Evolutionary conservation across 2,113 vertebrate genomes (phyloP).

Genomic region (Canis aureus): DNA sequence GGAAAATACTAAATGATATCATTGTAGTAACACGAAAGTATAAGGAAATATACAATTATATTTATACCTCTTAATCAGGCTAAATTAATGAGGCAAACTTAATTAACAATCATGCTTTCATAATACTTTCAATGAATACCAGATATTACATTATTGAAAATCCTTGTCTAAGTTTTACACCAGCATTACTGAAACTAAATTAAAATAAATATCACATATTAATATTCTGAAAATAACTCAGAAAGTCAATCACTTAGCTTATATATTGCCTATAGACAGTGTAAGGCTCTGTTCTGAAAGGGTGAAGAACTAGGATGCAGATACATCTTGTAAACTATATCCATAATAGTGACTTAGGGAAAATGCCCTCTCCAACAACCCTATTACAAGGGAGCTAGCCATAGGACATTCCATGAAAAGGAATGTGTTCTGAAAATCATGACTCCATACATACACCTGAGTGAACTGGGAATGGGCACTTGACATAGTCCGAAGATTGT

Average conservation of each 20-base stretch:
- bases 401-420: background rate
- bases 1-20: conserved; percentile 38
- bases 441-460: background rate
- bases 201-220: conserved; percentile 47
- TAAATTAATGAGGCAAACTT: conserved; percentile 48
- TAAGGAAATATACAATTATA: conserved; percentile 55
- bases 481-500: background rate
- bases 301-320: conserved; percentile 28
- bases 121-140: conserved; percentile 23
- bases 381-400: background rate
- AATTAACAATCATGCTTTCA: conserved; percentile 43
- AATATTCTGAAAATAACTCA: conserved; percentile 51
- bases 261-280: background rate
- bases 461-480: background rate
- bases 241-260: conserved; percentile 15
- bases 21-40: background rate
- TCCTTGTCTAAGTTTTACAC: conserved; percentile 19
- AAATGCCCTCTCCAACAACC: background rate
- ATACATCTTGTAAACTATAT: background rate
- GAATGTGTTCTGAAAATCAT: conserved; percentile 3
- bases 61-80: conserved; percentile 41
- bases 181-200: conserved; percentile 58
- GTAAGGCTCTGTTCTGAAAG: background rate
- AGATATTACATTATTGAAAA: conserved; percentile 51
- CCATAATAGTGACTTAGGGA: background rate